phyloP scores from a whole-genome alignment of 2,797 vertebrate genomes.

The Gymnocypris eckloni region DNA sequence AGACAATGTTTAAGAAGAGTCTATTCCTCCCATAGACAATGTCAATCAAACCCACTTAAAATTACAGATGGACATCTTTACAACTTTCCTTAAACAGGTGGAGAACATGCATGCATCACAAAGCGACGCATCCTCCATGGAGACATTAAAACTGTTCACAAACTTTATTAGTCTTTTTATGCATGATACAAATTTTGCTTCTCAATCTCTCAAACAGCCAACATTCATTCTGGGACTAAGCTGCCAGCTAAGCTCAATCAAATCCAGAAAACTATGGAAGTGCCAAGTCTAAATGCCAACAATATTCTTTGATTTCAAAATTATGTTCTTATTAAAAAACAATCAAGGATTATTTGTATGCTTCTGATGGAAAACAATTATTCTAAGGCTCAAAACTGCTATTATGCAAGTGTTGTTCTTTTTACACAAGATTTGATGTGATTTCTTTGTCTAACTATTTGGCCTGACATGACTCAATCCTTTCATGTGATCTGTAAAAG shows the following conservation, averaged over 20 bases:
- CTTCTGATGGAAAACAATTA: neutral
- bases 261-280: neutral
- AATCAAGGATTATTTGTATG: neutral
- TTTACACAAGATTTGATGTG: conserved; percentile 28
- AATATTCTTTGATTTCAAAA: neutral
- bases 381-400: neutral
- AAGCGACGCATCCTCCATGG: neutral
- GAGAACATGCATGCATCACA: neutral
- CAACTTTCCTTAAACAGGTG: conserved; percentile 13
- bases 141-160: neutral
- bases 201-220: conserved; percentile 5
- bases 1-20: conserved; percentile 86
- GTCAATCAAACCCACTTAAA: conserved; percentile 81
- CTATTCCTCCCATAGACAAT: conserved; percentile 88
- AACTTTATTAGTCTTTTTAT: neutral
- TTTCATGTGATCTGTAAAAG: conserved; percentile 48
- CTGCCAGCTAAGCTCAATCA: neutral
- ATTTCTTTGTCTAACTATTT: conserved; percentile 16
- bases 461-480: conserved; percentile 13
- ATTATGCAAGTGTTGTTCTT: neutral
- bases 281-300: neutral
- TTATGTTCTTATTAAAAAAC: neutral
- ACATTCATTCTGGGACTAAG: conserved; percentile 61
- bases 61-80: conserved; percentile 6
- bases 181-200: neutral